Base-by-base conservation (phyloP, 2,113 vertebrate genomes). In the Chauna torquata region DNA sequence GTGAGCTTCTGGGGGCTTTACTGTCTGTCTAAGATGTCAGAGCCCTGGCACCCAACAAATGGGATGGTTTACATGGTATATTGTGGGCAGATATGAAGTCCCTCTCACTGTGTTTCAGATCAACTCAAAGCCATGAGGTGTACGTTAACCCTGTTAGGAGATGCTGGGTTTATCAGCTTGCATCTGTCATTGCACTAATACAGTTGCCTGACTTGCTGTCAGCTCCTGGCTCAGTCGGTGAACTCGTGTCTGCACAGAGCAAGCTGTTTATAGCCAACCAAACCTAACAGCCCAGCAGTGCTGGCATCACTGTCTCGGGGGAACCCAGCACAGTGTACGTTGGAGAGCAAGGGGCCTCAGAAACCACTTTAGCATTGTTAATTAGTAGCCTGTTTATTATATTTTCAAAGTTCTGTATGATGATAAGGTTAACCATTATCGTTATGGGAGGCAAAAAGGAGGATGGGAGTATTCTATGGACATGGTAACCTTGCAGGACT, bases 241-340 rank as follows among this genome's bases (percentile, higher is more conserved):
- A 86, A 36, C 76, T 40, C 2, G 2, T 14, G 7, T 27, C 45
- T 65, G 61, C 55, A 20, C n/a, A 34, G 32, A 40, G 52, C 45
- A 3, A 6, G 0, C 18, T 9, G 24, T 16, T 50, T 6, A 1
- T 20, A 11, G 17, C 78, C 49, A 34, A 1, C 44, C 62, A 28
- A 23, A 30, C 50, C 42, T 6, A 16, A 9, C 36, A 24, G 66
- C 77, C 82, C 62, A 17, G 1, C 24, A 14, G 45, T 6, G 54
- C 71, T 57, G 65, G 36, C 25, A 8, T 10, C 3, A 0, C 76
- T 45, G 57, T 52, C 65, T 22, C 17, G 7, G 70, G 92, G 52
- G 74, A 49, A 6, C 47, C 15, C 25, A 8, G 16, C 9, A 4
- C 64, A 6, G 36, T 9, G 25, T 11, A 7, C 36, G 5, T 30